phyloP scores from a whole-genome alignment of 2,113 vertebrate genomes.

The Sakesphorus luctuosus region DNA sequence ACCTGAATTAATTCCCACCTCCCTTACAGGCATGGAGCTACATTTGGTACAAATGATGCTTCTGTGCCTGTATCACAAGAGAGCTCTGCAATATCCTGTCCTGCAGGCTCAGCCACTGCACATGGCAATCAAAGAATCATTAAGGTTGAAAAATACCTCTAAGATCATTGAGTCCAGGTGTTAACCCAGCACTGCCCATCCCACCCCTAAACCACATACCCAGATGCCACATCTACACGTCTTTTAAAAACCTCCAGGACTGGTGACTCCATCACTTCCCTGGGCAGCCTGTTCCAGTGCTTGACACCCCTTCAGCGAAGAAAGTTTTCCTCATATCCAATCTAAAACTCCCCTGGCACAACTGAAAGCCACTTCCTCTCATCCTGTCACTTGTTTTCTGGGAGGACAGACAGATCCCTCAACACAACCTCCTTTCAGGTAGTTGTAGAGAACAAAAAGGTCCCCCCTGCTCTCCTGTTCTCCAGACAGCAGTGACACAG shows the following conservation, averaged over 20 bases:
- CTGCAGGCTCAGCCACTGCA: neutral
- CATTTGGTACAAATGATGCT: fast-evolving
- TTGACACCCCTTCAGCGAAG: neutral
- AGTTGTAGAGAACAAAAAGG: neutral
- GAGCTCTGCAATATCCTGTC: neutral
- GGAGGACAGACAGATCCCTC: neutral
- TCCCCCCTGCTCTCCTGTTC: neutral
- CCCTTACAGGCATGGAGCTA: neutral
- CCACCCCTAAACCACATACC: fast-evolving
- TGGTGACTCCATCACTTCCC: neutral
- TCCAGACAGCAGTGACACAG: neutral
- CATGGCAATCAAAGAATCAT: neutral
- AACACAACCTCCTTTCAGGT: neutral
- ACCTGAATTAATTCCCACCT: neutral
- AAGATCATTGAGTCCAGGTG: neutral
- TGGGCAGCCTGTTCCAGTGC: neutral
- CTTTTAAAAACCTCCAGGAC: neutral
- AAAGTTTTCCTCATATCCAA: neutral
- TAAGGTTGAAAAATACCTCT: neutral
- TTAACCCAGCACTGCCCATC: neutral
- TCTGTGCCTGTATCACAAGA: neutral
- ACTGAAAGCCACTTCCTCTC: neutral
- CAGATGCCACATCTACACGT: neutral
- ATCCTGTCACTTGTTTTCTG: neutral
- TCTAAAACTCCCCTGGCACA: neutral